These are phyloP conservation scores for Drosophila heteroneura DNA, from an alignment of 2,888 invertebrate species.

Conservation along the genomic window DNA sequence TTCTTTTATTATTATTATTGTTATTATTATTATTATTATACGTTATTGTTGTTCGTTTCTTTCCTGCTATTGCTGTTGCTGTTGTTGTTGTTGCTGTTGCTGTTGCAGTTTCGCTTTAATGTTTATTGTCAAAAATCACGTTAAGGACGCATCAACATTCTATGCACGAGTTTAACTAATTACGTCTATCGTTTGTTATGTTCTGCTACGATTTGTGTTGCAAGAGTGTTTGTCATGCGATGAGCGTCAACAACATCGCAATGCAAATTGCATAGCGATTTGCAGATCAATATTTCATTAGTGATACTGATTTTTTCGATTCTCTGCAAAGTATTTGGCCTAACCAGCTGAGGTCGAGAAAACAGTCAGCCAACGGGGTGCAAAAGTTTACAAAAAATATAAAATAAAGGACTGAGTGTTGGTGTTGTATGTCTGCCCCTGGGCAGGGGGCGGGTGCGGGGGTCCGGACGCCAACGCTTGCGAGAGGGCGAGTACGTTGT, in stretches of 20 bases:
- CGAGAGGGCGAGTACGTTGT: conserved; percentile 40
- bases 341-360: conserved; percentile 38
- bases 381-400: conserved; percentile 49
- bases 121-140: not conserved
- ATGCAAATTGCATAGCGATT: not conserved
- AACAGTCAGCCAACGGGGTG: conserved; percentile 33
- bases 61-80: conserved; percentile 2
- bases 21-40: conserved; percentile 3
- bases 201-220: not conserved
- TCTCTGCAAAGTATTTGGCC: conserved; percentile 31
- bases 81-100: not conserved
- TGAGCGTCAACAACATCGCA: not conserved
- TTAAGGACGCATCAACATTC: not conserved
- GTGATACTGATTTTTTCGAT: conserved; percentile 41
- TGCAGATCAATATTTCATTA: conserved; percentile 10
- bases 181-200: not conserved
- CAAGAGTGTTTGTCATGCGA: not conserved
- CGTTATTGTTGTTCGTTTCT: not conserved
- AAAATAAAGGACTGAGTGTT: conserved; percentile 32
- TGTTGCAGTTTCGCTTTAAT: not conserved
- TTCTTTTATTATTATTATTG: conserved; percentile 2
- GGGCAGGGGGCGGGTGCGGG: not conserved
- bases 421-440: conserved; percentile 54
- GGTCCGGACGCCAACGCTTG: not conserved
- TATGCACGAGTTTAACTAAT: not conserved